phyloP scores from a whole-genome alignment of 2,888 invertebrate species.

The Limnephilus auricula region DNA sequence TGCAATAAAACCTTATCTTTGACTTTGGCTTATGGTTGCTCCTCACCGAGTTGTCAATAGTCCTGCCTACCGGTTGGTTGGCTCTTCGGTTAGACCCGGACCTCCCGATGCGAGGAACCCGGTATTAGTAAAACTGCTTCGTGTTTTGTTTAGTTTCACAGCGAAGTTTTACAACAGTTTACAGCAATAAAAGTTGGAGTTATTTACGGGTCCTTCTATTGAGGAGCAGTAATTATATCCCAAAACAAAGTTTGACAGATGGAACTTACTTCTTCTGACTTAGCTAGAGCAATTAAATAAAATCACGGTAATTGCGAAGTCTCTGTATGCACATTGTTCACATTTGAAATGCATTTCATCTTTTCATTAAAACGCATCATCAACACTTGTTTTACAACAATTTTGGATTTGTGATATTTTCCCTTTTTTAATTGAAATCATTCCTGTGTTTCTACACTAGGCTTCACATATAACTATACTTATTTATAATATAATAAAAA shows the following conservation, averaged over 20 bases:
- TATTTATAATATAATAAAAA: too few species aligned
- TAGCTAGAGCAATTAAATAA: constrained; percentile 2
- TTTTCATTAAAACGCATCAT: background rate
- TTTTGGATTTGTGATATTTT: background rate
- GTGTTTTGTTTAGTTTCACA: constrained; percentile 44
- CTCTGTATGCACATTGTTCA: background rate
- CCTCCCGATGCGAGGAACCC: constrained; percentile 62
- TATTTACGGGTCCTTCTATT: constrained; percentile 58
- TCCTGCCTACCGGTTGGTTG: constrained; percentile 13
- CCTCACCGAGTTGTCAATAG: constrained; percentile 7
- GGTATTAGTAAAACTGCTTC: background rate
- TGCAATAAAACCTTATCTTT: background rate
- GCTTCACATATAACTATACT: too few species aligned
- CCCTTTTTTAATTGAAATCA: background rate
- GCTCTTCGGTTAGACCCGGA: constrained; percentile 32
- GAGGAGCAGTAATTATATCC: constrained; percentile 36
- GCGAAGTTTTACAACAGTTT: constrained; percentile 61
- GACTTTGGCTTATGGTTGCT: background rate
- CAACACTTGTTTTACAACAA: background rate
- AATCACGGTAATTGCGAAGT: background rate
- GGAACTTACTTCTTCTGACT: constrained; percentile 41
- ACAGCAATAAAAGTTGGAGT: constrained; percentile 64
- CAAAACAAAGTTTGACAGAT: constrained; percentile 20
- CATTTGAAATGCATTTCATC: background rate
- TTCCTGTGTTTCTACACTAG: background rate